Evolutionary conservation across 2,797 vertebrate species (phyloP).

Genomic region (Thripadectes ignobilis): DNA sequence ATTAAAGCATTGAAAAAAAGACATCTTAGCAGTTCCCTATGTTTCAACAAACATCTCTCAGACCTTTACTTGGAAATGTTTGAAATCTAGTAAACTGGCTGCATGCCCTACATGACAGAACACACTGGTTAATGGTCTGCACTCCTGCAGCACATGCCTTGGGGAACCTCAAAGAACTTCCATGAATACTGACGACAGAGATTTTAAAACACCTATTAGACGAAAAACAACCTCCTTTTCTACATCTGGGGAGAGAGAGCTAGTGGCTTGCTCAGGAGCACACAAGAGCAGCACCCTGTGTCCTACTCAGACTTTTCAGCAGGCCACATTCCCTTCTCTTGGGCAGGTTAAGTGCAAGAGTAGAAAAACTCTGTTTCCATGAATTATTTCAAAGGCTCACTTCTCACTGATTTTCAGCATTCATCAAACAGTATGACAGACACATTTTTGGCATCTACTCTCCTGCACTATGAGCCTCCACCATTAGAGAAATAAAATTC

Average conservation of each 20-base stretch:
- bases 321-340: background rate
- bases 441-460: background rate
- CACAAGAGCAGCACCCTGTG: background rate
- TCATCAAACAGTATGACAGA: background rate
- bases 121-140: background rate
- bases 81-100: background rate
- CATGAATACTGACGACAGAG: background rate
- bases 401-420: background rate
- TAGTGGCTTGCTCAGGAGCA: background rate
- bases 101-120: background rate
- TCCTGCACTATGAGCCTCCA: background rate
- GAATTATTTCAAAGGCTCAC: background rate
- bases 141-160: background rate
- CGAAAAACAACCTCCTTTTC: background rate
- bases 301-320: background rate
- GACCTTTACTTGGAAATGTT: background rate
- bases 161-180: slow-evolving; percentile 24
- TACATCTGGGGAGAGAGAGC: background rate
- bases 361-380: background rate
- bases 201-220: background rate
- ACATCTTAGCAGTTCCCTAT: background rate
- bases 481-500: background rate
- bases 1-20: background rate
- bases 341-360: background rate
- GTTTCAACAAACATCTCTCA: background rate